Evolutionary conservation across 2,113 vertebrate species (phyloP).

Genomic region (Gavia stellata): DNA sequence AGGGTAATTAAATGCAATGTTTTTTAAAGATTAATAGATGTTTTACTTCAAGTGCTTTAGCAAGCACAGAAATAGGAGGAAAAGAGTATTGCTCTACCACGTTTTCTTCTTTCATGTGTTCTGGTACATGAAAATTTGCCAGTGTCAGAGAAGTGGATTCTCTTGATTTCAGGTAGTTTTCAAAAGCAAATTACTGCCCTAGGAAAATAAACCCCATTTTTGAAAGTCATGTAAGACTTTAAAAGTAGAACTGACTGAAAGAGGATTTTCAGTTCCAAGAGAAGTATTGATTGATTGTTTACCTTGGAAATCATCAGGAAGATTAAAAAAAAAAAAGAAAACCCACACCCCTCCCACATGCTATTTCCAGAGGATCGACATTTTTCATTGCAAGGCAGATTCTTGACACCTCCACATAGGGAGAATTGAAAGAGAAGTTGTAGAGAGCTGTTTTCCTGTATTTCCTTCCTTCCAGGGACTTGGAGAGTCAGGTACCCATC

Average conservation of each 20-base stretch:
- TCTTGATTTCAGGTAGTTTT: neutral
- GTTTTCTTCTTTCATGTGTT: slow-evolving; percentile 55
- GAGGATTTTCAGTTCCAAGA: neutral
- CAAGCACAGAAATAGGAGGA: slow-evolving; percentile 61
- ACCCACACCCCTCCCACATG: neutral
- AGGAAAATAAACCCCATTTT: neutral
- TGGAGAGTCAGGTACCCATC: neutral
- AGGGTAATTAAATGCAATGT: slow-evolving; percentile 77
- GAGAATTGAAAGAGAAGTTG: neutral
- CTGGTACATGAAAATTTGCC: slow-evolving; percentile 27
- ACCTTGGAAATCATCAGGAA: neutral
- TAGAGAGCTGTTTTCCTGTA: neutral
- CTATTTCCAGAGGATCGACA: neutral
- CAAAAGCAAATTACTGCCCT: neutral
- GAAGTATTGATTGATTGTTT: neutral
- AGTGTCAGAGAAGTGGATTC: neutral
- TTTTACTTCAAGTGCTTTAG: slow-evolving; percentile 73
- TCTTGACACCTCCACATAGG: neutral
- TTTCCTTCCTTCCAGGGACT: neutral
- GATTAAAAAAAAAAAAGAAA: neutral
- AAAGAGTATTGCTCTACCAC: neutral
- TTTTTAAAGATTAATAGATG: slow-evolving; percentile 78
- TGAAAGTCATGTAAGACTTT: neutral
- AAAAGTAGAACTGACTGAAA: neutral
- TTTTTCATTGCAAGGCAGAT: neutral